Conservation (phyloP, 2,113 vertebrate genomes). For the Hemibagrus wyckioides region DNA sequence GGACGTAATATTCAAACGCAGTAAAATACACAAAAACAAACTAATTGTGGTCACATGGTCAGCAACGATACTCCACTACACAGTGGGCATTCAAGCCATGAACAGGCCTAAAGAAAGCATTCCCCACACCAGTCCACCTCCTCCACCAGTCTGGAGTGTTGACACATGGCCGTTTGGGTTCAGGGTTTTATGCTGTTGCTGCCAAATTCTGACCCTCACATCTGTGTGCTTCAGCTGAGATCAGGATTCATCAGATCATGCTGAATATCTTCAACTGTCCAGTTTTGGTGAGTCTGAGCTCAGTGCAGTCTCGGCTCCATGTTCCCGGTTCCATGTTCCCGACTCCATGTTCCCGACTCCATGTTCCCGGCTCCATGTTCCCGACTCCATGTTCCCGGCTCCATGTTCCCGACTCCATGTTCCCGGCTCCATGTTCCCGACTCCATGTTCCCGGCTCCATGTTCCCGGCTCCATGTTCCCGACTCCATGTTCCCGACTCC, state of each 20-base stretch:
- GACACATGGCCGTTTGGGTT: neutral
- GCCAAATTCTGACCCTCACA: neutral
- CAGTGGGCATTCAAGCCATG: neutral
- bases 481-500: neutral
- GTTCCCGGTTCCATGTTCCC: too few species aligned
- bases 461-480: neutral
- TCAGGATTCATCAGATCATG: too few species aligned
- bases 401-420: neutral
- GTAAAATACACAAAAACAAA: neutral
- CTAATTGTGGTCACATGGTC: neutral
- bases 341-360: too few species aligned
- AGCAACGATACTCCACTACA: neutral
- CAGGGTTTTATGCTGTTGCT: neutral
- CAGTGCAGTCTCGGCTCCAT: neutral
- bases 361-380: neutral
- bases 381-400: neutral
- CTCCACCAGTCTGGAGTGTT: neutral
- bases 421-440: neutral
- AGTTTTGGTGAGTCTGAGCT: neutral
- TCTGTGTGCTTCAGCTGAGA: too few species aligned
- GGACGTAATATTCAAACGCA: neutral
- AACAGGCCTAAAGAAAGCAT: neutral
- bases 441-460: neutral
- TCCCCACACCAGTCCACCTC: neutral
- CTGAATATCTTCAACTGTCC: neutral